A percentile compares a stretch with the other conserved stretches of the same genome.
Evolutionary conservation across 2,797 vertebrate genomes (phyloP).

Genomic region (Xenentodon cancila): DNA sequence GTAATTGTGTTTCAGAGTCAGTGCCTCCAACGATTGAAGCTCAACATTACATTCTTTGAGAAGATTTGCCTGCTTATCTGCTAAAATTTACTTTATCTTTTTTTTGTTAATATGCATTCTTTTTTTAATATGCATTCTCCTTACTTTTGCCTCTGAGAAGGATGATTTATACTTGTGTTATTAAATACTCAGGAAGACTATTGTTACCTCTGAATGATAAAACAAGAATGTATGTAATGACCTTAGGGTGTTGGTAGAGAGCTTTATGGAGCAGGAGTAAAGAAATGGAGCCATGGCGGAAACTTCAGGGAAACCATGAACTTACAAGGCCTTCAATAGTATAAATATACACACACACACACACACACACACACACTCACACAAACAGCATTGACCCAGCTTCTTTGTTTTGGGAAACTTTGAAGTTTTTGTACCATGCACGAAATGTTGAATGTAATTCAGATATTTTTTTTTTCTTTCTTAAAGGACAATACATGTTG

Average conservation of each 20-base stretch:
- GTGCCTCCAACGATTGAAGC: conserved; percentile 33
- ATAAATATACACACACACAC: conserved; percentile 1
- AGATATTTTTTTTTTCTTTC: conserved; percentile 70
- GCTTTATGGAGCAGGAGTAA: conserved; percentile 63
- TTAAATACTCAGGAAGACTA: conserved; percentile 83
- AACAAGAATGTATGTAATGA: conserved; percentile 80
- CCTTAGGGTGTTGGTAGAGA: conserved; percentile 69
- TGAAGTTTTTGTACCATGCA: conserved; percentile 71
- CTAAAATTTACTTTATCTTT: conserved; percentile 39
- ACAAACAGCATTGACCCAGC: conserved; percentile 28
- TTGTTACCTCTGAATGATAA: conserved; percentile 81
- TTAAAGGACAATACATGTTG: conserved; percentile 75
- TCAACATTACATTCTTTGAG: conserved; percentile 40
- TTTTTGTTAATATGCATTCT: conserved; percentile 60
- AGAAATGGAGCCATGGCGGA: conserved; percentile 56
- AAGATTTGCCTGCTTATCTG: conserved; percentile 48
- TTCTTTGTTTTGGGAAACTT: conserved; percentile 68
- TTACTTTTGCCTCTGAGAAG: conserved; percentile 71
- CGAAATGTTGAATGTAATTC: conserved; percentile 82
- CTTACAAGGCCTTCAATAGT: conserved; percentile 62
- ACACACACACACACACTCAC: neutral
- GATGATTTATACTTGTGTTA: conserved; percentile 74
- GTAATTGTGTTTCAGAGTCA: conserved; percentile 16
- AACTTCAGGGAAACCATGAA: conserved; percentile 71
- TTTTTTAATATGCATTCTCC: conserved; percentile 64